These are phyloP conservation scores for Cladopsammia gracilis DNA, from an alignment of 64 coral and sea anemone genomes.

Conservation along the genomic window DNA sequence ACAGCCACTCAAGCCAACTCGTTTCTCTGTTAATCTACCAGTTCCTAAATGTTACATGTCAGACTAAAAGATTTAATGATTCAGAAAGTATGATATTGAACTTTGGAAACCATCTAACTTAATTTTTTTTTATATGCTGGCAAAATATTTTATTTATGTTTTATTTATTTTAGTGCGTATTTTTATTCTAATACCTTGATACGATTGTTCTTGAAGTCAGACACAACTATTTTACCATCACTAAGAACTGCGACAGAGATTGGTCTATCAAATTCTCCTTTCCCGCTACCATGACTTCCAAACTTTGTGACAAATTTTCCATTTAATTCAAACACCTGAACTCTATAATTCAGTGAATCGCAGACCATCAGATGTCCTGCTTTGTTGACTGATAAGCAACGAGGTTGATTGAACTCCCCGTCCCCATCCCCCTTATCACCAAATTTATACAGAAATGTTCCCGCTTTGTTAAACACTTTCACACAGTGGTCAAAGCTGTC, in stretches of 20 bases:
- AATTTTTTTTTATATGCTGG: no score
- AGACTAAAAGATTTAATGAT: no score
- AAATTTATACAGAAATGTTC: conserved; percentile 35
- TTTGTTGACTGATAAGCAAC: conserved; percentile 46
- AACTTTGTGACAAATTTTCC: conserved; percentile 57
- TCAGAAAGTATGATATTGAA: no score
- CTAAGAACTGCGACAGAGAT: conserved; percentile 20
- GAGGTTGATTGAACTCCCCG: conserved; percentile 42
- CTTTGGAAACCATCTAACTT: no score
- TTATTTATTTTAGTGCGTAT: no score
- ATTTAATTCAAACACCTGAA: conserved; percentile 67
- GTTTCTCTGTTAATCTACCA: no score
- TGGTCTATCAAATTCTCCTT: conserved; percentile 37
- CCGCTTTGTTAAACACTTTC: conserved; percentile 56
- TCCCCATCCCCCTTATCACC: conserved; percentile 22
- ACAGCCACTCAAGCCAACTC: no score
- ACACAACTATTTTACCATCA: conserved; percentile 61
- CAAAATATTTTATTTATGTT: no score
- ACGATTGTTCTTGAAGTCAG: conserved; percentile 54
- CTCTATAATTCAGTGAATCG: conserved; percentile 51
- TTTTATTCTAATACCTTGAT: conserved; percentile 19
- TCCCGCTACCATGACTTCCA: conserved; percentile 31
- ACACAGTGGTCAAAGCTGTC: conserved; percentile 1
- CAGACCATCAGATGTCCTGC: conserved; percentile 44
- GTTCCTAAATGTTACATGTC: no score